A percentile compares a stretch with the other conserved stretches of the same genome.
Evolutionary conservation across 2,888 invertebrate genomes (phyloP).

Genomic region (Nowickia ferox): DNA sequence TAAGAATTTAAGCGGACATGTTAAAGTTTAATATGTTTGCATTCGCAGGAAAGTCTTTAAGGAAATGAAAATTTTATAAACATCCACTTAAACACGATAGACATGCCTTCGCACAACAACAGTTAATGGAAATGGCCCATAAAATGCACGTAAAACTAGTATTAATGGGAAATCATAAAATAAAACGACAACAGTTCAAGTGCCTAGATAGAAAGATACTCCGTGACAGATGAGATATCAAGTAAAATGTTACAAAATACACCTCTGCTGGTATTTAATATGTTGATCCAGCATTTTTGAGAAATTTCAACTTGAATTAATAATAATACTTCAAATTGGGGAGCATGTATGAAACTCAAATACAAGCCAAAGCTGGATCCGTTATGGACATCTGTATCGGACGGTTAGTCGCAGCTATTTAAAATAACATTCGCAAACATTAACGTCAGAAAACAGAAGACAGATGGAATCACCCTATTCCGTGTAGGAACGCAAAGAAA

Average conservation of each 20-base stretch:
- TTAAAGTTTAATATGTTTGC: slow-evolving; percentile 3
- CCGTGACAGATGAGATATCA: not conserved
- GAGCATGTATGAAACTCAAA: too few relatives aligned
- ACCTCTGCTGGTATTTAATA: not conserved
- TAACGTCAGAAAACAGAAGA: too few relatives aligned
- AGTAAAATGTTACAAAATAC: not conserved
- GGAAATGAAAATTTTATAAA: not conserved
- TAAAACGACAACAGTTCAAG: too few relatives aligned
- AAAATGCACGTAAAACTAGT: not conserved
- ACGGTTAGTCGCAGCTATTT: too few relatives aligned
- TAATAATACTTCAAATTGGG: too few relatives aligned
- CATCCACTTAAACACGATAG: not conserved
- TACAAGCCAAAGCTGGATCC: too few relatives aligned
- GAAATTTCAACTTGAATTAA: too few relatives aligned
- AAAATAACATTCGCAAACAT: too few relatives aligned
- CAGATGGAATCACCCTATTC: too few relatives aligned
- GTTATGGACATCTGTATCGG: too few relatives aligned
- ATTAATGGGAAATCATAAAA: not conserved
- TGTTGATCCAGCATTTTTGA: not conserved
- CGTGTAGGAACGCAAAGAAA: too few relatives aligned
- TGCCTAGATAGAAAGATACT: not conserved
- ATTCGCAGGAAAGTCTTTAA: not conserved
- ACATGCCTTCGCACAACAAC: not conserved
- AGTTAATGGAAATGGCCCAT: slow-evolving; percentile 1
- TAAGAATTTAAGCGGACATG: not conserved